Conservation (phyloP, 1,140 invertebrate species). For the Neodiprion lecontei region DNA sequence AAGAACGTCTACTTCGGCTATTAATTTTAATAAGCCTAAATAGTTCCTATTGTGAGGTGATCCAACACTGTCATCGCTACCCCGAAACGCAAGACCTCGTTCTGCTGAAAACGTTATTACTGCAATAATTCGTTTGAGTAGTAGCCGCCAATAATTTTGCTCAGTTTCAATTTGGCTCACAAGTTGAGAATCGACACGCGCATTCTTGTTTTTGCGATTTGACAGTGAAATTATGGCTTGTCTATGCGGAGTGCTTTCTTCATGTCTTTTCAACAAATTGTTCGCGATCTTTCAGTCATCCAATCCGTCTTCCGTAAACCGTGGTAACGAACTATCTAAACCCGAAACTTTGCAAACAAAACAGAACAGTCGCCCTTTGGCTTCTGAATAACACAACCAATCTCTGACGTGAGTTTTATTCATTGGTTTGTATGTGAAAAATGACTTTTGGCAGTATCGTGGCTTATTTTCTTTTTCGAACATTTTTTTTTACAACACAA, state of each 20-base stretch:
- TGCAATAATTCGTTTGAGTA: conserved; percentile 23
- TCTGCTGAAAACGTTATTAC: conserved; percentile 26
- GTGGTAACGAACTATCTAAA: too few species aligned
- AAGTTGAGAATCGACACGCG: neutral
- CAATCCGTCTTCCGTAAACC: neutral
- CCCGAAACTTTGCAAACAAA: neutral
- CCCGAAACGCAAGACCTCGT: conserved; percentile 35
- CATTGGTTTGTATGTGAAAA: neutral
- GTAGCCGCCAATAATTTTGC: conserved; percentile 24
- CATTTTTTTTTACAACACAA: neutral
- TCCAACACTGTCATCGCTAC: conserved; percentile 30
- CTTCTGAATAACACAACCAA: neutral
- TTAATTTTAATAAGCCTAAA: conserved; percentile 29
- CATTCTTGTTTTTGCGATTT: conserved; percentile 4
- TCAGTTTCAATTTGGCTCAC: conserved; percentile 10
- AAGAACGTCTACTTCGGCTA: too few species aligned
- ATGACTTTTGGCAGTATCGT: neutral
- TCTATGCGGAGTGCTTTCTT: conserved; percentile 3
- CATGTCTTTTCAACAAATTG: neutral
- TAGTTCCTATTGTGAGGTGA: conserved; percentile 33
- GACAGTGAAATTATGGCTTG: neutral
- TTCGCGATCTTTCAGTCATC: neutral
- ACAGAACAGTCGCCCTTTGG: neutral
- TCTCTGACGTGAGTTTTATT: neutral
- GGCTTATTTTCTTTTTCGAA: neutral